These are phyloP conservation scores for Drosophila elegans DNA, from an alignment of 1,140 invertebrate species.

Conservation along the genomic window DNA sequence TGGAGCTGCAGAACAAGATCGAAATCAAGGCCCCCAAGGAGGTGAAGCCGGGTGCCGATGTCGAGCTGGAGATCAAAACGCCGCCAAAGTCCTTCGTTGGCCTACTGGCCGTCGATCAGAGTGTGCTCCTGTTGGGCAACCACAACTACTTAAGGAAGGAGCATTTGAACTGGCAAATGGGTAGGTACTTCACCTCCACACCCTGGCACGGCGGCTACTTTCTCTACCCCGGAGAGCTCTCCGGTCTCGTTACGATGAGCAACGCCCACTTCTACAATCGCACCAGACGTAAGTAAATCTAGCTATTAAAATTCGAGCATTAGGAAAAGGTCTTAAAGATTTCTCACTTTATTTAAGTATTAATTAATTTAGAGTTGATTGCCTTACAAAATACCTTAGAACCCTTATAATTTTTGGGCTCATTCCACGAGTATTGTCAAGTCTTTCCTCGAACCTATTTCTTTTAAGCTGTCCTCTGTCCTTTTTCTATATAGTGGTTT, in stretches of 20 bases:
- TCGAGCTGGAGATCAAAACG: slow-evolving; percentile 90
- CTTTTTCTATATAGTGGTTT: too few relatives aligned
- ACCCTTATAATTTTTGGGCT: too few relatives aligned
- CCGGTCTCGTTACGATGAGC: slow-evolving; percentile 76
- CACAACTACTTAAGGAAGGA: slow-evolving; percentile 67
- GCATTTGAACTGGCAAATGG: slow-evolving; percentile 80
- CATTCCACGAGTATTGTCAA: too few relatives aligned
- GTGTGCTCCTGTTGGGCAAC: slow-evolving; percentile 89
- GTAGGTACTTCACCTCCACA: slow-evolving; percentile 64
- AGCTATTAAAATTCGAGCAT: too few relatives aligned
- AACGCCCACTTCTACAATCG: slow-evolving; percentile 78
- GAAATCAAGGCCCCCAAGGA: slow-evolving; percentile 78
- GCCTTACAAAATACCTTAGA: too few relatives aligned
- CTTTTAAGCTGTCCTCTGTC: too few relatives aligned
- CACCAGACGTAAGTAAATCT: slow-evolving; percentile 18
- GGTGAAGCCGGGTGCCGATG: slow-evolving; percentile 89
- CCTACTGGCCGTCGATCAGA: slow-evolving; percentile 94
- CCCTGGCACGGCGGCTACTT: slow-evolving; percentile 77
- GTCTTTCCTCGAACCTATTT: too few relatives aligned
- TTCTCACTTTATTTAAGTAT: too few relatives aligned
- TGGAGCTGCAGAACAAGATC: slow-evolving; percentile 89
- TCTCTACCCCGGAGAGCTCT: slow-evolving; percentile 68
- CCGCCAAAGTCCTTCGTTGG: slow-evolving; percentile 94
- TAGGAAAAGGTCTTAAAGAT: too few relatives aligned
- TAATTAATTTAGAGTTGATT: too few relatives aligned